Conservation (phyloP, 2,888 invertebrate species). For the Limnephilus auricula region DNA sequence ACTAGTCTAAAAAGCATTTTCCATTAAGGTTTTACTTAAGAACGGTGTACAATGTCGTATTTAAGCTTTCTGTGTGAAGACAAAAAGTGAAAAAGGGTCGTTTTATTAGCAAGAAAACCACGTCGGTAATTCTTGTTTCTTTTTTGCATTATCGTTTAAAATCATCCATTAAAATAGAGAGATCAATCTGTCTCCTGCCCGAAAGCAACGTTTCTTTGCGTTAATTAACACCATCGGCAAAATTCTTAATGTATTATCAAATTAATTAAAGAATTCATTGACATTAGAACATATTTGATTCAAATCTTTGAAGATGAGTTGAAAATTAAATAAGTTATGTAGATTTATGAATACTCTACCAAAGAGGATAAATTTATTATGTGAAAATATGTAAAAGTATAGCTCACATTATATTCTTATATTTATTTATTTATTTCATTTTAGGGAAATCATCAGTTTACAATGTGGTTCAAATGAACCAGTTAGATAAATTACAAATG, state of each 20-base stretch:
- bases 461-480: too few relatives aligned
- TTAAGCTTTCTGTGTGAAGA: too few relatives aligned
- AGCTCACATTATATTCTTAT: background rate
- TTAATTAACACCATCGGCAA: background rate
- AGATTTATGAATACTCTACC: background rate
- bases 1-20: too few relatives aligned
- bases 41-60: too few relatives aligned
- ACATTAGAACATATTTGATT: background rate
- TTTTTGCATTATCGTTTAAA: background rate
- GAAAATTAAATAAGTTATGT: background rate
- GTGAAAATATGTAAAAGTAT: background rate
- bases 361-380: background rate
- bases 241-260: background rate
- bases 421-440: too few relatives aligned
- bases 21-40: too few relatives aligned
- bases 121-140: too few relatives aligned
- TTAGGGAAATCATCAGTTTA: too few relatives aligned
- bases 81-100: too few relatives aligned
- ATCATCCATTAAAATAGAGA: background rate
- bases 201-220: background rate
- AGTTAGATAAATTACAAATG: too few relatives aligned
- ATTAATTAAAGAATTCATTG: background rate
- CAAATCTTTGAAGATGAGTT: background rate
- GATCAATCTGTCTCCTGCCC: background rate
- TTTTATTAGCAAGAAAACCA: too few relatives aligned